Conservation (phyloP, 2,888 invertebrate species). For the Microctonus brassicae region DNA sequence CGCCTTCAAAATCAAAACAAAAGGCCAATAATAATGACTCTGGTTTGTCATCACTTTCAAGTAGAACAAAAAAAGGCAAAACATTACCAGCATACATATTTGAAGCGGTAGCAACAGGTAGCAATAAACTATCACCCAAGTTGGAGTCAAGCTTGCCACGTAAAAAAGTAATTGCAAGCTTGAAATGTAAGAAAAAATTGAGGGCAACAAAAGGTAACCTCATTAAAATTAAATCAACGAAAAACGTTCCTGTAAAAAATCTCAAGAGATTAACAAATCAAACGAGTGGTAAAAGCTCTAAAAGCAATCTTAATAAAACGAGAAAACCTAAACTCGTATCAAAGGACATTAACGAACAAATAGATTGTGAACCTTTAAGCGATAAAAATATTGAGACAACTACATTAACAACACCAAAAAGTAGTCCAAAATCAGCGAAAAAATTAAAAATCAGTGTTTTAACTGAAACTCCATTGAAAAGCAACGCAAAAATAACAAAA, state of each 20-base stretch:
- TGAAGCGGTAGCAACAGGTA: constrained; percentile 66
- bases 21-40: constrained; percentile 67
- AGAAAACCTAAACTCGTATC: constrained; percentile 48
- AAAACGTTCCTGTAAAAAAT: constrained; percentile 61
- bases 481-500: constrained; percentile 49
- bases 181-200: constrained; percentile 64
- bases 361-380: constrained; percentile 43
- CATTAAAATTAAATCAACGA: constrained; percentile 62
- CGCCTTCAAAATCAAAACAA: constrained; percentile 68
- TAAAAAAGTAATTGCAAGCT: constrained; percentile 61
- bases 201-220: constrained; percentile 59
- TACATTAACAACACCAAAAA: constrained; percentile 41
- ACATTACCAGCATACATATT: constrained; percentile 57
- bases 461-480: constrained; percentile 50
- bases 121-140: constrained; percentile 63
- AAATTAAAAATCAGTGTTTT: constrained; percentile 45
- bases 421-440: constrained; percentile 58
- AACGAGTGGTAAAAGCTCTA: constrained; percentile 31
- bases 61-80: constrained; percentile 59
- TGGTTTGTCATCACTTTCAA: constrained; percentile 55
- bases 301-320: constrained; percentile 50
- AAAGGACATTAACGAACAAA: constrained; percentile 41
- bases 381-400: constrained; percentile 45
- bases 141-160: constrained; percentile 63
- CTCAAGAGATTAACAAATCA: constrained; percentile 50